phyloP scores from a whole-genome alignment of 2,797 vertebrate genomes.

The Echeneis naucrates region DNA sequence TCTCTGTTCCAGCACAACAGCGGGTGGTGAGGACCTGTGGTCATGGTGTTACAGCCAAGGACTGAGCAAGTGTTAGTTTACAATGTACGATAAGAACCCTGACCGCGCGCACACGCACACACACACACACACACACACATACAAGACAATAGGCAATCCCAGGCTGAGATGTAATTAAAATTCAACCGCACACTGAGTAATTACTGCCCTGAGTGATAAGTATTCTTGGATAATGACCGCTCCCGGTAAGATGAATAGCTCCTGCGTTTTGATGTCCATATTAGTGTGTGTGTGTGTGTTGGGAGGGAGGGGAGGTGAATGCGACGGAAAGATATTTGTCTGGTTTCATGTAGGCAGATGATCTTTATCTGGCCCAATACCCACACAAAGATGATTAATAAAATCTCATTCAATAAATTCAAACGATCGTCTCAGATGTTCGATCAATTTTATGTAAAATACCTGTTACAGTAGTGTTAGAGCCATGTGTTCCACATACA shows the following conservation, averaged over 20 bases:
- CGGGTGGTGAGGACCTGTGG: conserved; percentile 57
- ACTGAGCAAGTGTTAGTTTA: conserved; percentile 61
- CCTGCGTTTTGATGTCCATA: conserved; percentile 24
- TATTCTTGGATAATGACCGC: conserved; percentile 43
- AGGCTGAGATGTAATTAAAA: conserved; percentile 69
- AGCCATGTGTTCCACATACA: not conserved
- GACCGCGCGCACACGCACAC: conserved; percentile 32
- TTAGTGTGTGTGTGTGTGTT: not conserved
- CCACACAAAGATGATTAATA: conserved; percentile 4
- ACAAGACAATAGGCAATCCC: conserved; percentile 51
- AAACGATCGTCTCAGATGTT: too few relatives aligned
- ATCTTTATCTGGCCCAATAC: not conserved
- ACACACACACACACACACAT: conserved; percentile 15
- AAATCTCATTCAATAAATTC: not conserved
- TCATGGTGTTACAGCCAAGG: conserved; percentile 58
- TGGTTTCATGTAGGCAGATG: not conserved
- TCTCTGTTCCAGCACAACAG: conserved; percentile 63
- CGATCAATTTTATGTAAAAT: too few relatives aligned
- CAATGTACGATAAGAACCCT: conserved; percentile 58
- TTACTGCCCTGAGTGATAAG: conserved; percentile 48
- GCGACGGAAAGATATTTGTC: not conserved
- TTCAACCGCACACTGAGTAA: conserved; percentile 62
- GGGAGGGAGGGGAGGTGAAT: not conserved
- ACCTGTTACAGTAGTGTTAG: not conserved
- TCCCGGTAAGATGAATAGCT: conserved; percentile 36